Conservation (phyloP, 2,888 invertebrate species). For the Drosophila paramelanica region DNA sequence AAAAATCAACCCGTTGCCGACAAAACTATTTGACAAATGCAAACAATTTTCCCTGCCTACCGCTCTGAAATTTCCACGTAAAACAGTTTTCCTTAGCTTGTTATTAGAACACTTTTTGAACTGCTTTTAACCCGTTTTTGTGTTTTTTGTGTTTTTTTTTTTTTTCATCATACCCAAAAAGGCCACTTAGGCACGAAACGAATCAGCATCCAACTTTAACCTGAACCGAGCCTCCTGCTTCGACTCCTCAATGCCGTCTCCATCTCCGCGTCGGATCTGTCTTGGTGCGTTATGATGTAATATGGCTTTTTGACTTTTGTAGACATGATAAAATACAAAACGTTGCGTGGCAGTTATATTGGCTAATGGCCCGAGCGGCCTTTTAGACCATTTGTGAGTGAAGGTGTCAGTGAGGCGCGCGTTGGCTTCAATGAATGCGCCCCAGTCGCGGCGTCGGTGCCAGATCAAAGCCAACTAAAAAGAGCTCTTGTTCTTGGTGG, state of each 20-base stretch:
- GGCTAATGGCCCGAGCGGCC: constrained; percentile 79
- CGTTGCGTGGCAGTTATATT: constrained; percentile 80
- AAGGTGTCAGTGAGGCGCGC: constrained; percentile 67
- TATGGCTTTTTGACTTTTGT: constrained; percentile 80
- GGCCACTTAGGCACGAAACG: constrained; percentile 79
- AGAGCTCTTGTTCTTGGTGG: constrained; percentile 65
- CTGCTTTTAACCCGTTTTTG: constrained; percentile 51
- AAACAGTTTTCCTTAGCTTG: constrained; percentile 65
- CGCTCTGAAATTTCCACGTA: constrained; percentile 58
- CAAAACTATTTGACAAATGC: constrained; percentile 79
- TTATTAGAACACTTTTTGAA: constrained; percentile 77
- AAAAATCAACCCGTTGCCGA: constrained; percentile 55
- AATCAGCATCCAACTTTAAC: constrained; percentile 39
- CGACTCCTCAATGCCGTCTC: constrained; percentile 7
- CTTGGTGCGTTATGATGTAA: constrained; percentile 73
- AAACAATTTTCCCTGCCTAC: constrained; percentile 68
- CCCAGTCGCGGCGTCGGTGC: constrained; percentile 58
- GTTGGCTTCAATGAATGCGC: constrained; percentile 66
- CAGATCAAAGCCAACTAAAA: constrained; percentile 68
- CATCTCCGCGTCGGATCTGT: constrained; percentile 31
- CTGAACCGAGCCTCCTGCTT: constrained; percentile 6
- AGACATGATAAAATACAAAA: constrained; percentile 81
- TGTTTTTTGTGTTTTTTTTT: background rate
- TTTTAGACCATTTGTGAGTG: constrained; percentile 74
- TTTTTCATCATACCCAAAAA: constrained; percentile 30